phyloP scores from a whole-genome alignment of 2,888 invertebrate genomes.

The Cybosia mesomella region DNA sequence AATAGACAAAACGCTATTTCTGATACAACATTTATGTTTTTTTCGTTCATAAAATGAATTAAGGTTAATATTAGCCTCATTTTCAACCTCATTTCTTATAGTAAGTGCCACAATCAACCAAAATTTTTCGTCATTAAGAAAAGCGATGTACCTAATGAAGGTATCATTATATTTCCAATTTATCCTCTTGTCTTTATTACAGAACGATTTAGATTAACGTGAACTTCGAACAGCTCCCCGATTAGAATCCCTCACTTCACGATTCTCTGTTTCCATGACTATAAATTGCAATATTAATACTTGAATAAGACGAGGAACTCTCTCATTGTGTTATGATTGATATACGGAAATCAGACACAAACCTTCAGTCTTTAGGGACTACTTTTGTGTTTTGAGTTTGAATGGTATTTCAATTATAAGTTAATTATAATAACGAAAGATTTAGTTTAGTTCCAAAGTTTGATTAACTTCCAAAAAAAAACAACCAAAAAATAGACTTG shows the following conservation, averaged over 20 bases:
- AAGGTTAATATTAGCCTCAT: constrained; percentile 2
- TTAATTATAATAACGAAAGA: constrained; percentile 14
- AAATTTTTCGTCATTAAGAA: constrained; percentile 43
- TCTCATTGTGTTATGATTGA: constrained; percentile 40
- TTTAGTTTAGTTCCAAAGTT: too few species aligned
- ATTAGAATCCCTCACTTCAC: constrained; percentile 19
- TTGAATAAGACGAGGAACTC: constrained; percentile 30
- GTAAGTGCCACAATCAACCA: constrained; percentile 42
- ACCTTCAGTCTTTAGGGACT: not conserved
- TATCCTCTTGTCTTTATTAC: constrained; percentile 42
- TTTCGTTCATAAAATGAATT: constrained; percentile 8
- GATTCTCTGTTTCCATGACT: constrained; percentile 38
- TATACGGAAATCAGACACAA: constrained; percentile 19
- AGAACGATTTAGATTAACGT: constrained; percentile 41
- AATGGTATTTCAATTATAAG: not conserved
- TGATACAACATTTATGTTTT: not conserved
- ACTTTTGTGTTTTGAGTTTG: not conserved
- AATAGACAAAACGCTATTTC: not conserved
- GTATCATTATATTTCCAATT: constrained; percentile 9
- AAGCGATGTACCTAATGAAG: constrained; percentile 37
- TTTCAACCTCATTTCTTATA: constrained; percentile 31
- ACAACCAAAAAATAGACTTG: too few species aligned
- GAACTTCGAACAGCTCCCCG: constrained; percentile 20
- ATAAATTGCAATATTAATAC: constrained; percentile 48
- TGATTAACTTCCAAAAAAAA: too few species aligned